Base-by-base conservation (phyloP, 2,797 vertebrate species). In the Megalops cyprinoides region DNA sequence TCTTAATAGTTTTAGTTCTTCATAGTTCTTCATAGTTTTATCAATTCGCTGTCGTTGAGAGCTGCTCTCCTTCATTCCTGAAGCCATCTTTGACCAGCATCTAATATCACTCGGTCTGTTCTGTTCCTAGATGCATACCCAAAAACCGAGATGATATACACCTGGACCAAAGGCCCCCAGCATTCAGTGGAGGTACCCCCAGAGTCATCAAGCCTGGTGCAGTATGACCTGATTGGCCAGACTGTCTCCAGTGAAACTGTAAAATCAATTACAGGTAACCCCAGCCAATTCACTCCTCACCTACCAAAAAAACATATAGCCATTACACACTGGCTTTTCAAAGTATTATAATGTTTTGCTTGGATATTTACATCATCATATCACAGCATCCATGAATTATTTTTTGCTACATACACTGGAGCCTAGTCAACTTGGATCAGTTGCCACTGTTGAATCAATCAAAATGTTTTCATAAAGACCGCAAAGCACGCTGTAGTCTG, bases 61-160 rank as follows among this genome's bases (percentile, higher is more conserved):
- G n/a, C n/a, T 2, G 10, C 14, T 12, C 15, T 53, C 15, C 51
- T 12, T 15, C 51, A 14, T 53, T 2, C 18, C 2, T 53, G 12
- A 2, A 53, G 4, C 18, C 10, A 15, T 10, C 12, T 8, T 53
- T 14, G 9, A 53, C 51, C 12, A 10, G 10, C 14, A 12, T 4
- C 14, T 34, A 34, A 4, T 23, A 39, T 44, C 67, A 71, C 18
- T 5, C 28, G 5, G 42, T 55, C 46, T 25, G 10, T 76, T 4
- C n/a, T 65, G 14, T 82, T 83, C 73, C 83, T 93, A 99, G 98
- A 99, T 94, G 98, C 98, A 34, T 99, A 99, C 88, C 98, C 98
- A 14, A 98, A 95, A 93, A 98, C 96, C 69, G 98, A 99, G 93
- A 96, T 99, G 95, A 97, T 99, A 91, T 99, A 99, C 87, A 99